Base-by-base conservation (phyloP, 2,797 vertebrate genomes). In the Margarornis squamiger region DNA sequence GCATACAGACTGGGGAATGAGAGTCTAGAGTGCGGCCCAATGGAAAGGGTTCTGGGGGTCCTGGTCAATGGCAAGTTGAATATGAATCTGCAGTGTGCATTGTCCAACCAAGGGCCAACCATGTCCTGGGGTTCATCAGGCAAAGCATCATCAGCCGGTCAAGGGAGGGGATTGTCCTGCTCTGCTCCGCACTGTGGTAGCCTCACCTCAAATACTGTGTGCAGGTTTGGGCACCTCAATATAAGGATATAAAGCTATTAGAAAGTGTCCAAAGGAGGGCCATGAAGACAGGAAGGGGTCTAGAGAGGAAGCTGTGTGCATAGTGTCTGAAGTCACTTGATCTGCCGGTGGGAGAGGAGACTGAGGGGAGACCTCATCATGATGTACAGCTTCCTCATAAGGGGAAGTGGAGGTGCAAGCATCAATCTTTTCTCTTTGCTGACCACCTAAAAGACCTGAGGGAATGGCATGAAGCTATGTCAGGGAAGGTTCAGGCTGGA, bases 151-250 rank as follows among this genome's bases (percentile, higher is more conserved):
- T 2, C 72, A 61, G 15, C 14, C 6, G 10, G 10, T 6, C 7
- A 4, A 45, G 15, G 19, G 29, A 45, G 5, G 10, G 4, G n/a
- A 52, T n/a, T 52, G 12, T n/a, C 23, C 23, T 0, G 0, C 27
- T 51, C 27, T 61, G 39, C 10, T 68, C 10, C 45, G 23, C 23
- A 7, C 23, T 46, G 19, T 3, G 3, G 26, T 0, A 0, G 9
- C 13, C 62, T 36, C 9, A 1, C 10, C 45, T 38, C 9, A 8
- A n/a, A 12, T n/a, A 29, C 4, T 52, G 24, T 20, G n/a, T 59
- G n/a, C 23, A 29, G 8, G 14, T 59, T 52, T 68, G 29, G 12
- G 4, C 12, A 38, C 15, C 12, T 12, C n/a, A 46, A 20, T 6
- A 16, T 15, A 59, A 43, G 21, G 27, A 38, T 23, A n/a, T 57